These are phyloP conservation scores for Hydropotes inermis DNA, from an alignment of 2,113 vertebrate genomes.

Conservation along the genomic window DNA sequence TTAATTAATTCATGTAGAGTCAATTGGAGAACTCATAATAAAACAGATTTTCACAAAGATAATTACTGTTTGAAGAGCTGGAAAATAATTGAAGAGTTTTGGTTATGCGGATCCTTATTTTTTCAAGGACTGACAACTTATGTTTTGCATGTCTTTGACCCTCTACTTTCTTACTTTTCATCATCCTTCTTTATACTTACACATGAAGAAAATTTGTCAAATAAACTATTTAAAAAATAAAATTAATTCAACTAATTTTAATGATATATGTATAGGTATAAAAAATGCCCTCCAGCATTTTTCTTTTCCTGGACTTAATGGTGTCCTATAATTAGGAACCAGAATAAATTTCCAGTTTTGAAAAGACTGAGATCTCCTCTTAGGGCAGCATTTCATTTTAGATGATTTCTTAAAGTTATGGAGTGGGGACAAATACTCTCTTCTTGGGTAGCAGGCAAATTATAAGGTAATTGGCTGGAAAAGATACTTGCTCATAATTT, in stretches of 20 bases:
- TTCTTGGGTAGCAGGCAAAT: slow-evolving; percentile 6
- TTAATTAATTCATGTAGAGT: slow-evolving; percentile 8
- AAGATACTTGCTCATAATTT: not conserved
- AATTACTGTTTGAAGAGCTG: not conserved
- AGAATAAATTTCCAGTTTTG: not conserved
- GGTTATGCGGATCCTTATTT: not conserved
- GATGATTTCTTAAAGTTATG: not conserved
- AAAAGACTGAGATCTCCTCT: not conserved
- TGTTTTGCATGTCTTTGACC: not conserved
- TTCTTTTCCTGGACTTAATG: not conserved
- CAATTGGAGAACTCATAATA: not conserved
- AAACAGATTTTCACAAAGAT: not conserved
- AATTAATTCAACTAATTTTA: not conserved
- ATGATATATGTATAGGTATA: not conserved
- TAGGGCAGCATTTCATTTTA: not conserved
- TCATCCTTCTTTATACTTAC: not conserved
- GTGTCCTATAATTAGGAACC: not conserved
- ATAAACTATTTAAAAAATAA: not conserved
- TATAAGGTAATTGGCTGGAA: not conserved
- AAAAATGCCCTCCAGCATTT: not conserved
- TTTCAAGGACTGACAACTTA: not conserved
- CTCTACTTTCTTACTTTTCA: not conserved
- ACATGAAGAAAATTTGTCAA: not conserved
- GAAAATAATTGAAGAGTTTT: slow-evolving; percentile 15
- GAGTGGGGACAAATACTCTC: not conserved